Evolutionary conservation across 2,113 vertebrate species (phyloP), one percentile per base, ranked within the genome.

Genomic region (Datnioides undecimradiatus): DNA sequence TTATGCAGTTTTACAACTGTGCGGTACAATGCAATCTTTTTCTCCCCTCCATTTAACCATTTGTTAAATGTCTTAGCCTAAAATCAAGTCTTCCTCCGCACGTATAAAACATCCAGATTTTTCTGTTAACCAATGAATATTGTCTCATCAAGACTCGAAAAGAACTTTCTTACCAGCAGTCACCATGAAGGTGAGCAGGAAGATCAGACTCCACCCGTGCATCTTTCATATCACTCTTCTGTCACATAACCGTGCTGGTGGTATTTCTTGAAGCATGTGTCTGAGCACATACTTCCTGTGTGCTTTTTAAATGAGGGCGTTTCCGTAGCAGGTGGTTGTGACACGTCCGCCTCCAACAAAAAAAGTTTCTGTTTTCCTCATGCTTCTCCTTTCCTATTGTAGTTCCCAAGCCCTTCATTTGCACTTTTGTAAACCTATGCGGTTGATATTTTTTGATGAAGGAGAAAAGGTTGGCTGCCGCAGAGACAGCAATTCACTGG

Each of bases 271-370:
- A 51, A 4, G 29, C 1, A 8, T 29, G 29, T 55, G 63, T 23
- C n/a, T 55, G 0, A 48, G 70, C 63, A 72, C n/a, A 60, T 6
- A 41, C 57, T 88, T 91, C 87, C 88, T 87, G 85, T 83, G 13
- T 21, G 23, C 4, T 36, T 17, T 8, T 40, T 38, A 10, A 63
- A 54, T 0, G 0, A 60, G 68, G 85, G 86, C 1, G 81, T 89
- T 91, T 87, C 84, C 57, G 36, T 45, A 45, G 31, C 80, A 90
- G 82, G 65, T 82, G 83, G 79, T 72, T 86, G n/a, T 52, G 46
- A 76, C 46, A 90, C n/a, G 70, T 78, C 58, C 59, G 74, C 11
- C 14, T 19, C 57, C 21, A 43, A 23, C 11, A 52, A 31, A 12
- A 12, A 57, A 31, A 5, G 3, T 38, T 2, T 27, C 3, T 67